Base-by-base conservation (phyloP, 2,113 vertebrate genomes). In the Isichthys henryi region DNA sequence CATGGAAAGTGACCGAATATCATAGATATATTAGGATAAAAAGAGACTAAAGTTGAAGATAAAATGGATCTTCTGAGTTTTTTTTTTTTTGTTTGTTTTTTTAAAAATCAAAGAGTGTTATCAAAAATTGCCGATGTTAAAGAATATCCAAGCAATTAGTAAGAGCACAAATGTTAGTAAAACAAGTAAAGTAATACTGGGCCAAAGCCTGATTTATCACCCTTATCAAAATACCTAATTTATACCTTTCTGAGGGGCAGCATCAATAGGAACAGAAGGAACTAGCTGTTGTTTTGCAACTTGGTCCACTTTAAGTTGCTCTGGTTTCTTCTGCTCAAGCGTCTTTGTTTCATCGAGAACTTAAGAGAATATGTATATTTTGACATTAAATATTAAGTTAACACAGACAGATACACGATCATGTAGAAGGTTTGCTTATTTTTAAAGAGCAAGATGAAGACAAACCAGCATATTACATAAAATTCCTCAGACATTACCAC, bases 291-390 rank as follows among this genome's bases (percentile, higher is more conserved):
- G 91, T 89, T 92, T 90, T 70, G 5, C 82, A n/a, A 74, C 85
- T 88, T 58, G 85, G 11, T 66, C 70, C 53, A 88, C 74, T 89
- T 91, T 93, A 89, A 89, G 58, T 45, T 31, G 66, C 31, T 89
- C 89, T 49, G 70, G 66, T 80, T 91, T 91, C 31, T 77, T 11
- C 52, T 89, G 52, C 13, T 88, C 88, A 39, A 88, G 77, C 86
- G 31, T 92, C 82, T 88, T 88, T 35, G 83, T 88, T 58, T 94
- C 93, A 91, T 93, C 90, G 0, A 91, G 89, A 92, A 96, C 97
- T 98, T 98, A 92, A 96, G 97, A 96, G 86, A 92, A 95, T 88
- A 95, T 91, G 86, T 35, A 27, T 62, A 3, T 70, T 88, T 70
- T 23, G 9, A 45, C 50, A 62, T 43, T 4, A 93, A 35, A 88